phyloP scores from a whole-genome alignment of 2,888 invertebrate species.

The Muscina levida region DNA sequence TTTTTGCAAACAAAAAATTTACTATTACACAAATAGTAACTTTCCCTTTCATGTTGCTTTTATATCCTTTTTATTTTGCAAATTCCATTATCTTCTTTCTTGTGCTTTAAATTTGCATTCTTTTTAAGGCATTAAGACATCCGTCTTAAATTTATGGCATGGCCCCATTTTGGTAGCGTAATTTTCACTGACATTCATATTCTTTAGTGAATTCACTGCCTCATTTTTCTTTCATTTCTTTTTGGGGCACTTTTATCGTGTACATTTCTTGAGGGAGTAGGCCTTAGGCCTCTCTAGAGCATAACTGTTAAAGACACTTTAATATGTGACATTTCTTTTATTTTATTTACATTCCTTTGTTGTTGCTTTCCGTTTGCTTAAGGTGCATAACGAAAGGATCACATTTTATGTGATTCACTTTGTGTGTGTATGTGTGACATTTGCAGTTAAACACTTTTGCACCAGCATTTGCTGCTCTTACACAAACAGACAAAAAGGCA shows the following conservation, averaged over 20 bases:
- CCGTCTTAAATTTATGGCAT: background rate
- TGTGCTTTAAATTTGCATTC: no score
- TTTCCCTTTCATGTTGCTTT: no score
- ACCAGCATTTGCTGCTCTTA: background rate
- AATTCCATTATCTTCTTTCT: no score
- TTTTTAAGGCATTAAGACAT: no score
- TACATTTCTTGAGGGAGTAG: conserved; percentile 11
- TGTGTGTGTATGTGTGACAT: background rate
- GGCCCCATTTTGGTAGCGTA: background rate
- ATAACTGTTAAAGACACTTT: background rate
- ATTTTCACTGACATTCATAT: conserved; percentile 17
- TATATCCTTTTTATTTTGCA: no score
- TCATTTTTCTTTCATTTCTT: background rate
- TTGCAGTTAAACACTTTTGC: background rate
- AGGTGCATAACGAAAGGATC: background rate
- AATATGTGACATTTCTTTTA: background rate
- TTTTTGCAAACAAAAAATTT: no score
- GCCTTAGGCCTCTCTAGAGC: conserved; percentile 16
- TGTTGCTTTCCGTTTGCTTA: background rate
- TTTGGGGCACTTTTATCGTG: conserved; percentile 17
- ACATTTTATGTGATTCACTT: background rate
- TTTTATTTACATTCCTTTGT: background rate
- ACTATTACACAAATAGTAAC: no score
- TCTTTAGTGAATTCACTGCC: background rate
- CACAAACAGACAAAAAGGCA: background rate